Conservation (phyloP, 2,888 invertebrate genomes). For the Leistus spinibarbis region DNA sequence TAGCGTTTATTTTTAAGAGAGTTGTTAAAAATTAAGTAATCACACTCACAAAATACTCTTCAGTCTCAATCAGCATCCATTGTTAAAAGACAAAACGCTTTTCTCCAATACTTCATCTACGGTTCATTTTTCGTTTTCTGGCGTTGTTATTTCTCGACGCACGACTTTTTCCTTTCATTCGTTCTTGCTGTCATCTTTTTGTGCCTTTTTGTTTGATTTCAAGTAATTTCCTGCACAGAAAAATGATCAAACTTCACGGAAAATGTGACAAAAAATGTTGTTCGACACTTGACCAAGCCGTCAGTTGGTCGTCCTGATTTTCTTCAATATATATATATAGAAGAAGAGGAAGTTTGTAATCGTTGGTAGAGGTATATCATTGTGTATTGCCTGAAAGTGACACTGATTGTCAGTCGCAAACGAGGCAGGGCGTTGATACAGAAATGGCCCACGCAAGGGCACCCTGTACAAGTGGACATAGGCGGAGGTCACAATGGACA, state of each 20-base stretch:
- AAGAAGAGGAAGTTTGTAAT: neutral
- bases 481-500: neutral
- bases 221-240: constrained; percentile 35
- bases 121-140: neutral
- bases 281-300: constrained; percentile 22
- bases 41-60: too few relatives aligned
- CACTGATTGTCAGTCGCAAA: constrained; percentile 33
- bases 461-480: constrained; percentile 3
- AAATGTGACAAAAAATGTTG: constrained; percentile 32
- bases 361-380: constrained; percentile 28
- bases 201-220: neutral
- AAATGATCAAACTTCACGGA: constrained; percentile 37
- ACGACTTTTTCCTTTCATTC: constrained; percentile 8
- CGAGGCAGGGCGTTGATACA: neutral
- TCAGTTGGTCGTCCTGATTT: neutral
- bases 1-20: too few relatives aligned
- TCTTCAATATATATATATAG: neutral
- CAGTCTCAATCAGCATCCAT: neutral
- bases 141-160: constrained; percentile 5
- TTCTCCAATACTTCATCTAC: neutral
- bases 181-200: neutral
- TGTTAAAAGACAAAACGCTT: neutral
- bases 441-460: neutral
- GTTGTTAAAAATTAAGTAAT: neutral
- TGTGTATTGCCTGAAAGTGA: constrained; percentile 27